A percentile compares a stretch with the other conserved stretches of the same genome.
phyloP scores from a whole-genome alignment of 2,888 invertebrate genomes.

The Poecilus cupreus region DNA sequence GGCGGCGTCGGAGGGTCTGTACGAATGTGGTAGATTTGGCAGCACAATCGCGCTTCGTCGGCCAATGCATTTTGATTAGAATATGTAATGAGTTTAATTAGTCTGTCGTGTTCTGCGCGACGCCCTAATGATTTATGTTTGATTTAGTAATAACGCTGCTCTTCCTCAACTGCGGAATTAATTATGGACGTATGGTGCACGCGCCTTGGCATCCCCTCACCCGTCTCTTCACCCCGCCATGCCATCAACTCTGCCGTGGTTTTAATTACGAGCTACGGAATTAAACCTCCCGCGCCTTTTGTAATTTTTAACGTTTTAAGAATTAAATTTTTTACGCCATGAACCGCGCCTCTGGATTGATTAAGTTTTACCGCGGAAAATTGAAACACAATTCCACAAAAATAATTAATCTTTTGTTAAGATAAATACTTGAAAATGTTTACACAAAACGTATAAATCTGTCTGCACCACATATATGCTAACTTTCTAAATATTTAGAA shows the following conservation, averaged over 20 bases:
- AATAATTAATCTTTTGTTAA: background rate
- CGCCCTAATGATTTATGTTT: conserved; percentile 58
- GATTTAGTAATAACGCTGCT: conserved; percentile 59
- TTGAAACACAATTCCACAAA: background rate
- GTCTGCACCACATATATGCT: background rate
- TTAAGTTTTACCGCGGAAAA: conserved; percentile 36
- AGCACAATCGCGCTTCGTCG: conserved; percentile 19
- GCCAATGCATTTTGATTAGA: conserved; percentile 58
- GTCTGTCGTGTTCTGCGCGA: conserved; percentile 57
- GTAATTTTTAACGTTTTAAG: conserved; percentile 50
- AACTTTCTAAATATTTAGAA: conserved; percentile 29
- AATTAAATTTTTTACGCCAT: conserved; percentile 31
- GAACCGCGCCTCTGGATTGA: conserved; percentile 17
- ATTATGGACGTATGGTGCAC: conserved; percentile 55
- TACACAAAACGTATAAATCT: conserved; percentile 14
- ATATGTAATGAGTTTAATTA: conserved; percentile 60
- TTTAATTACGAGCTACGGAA: conserved; percentile 54
- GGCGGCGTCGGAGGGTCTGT: background rate
- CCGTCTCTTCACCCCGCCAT: background rate
- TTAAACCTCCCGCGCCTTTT: conserved; percentile 47
- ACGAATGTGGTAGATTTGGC: conserved; percentile 18
- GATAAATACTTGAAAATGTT: conserved; percentile 30
- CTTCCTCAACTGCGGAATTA: conserved; percentile 56
- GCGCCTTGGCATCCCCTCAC: background rate
- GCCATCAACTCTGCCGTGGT: conserved; percentile 9